Evolutionary conservation across 1,140 invertebrate species (phyloP), one percentile per base, ranked within the genome.

Genomic region (Stenopsyche tienmushanensis): DNA sequence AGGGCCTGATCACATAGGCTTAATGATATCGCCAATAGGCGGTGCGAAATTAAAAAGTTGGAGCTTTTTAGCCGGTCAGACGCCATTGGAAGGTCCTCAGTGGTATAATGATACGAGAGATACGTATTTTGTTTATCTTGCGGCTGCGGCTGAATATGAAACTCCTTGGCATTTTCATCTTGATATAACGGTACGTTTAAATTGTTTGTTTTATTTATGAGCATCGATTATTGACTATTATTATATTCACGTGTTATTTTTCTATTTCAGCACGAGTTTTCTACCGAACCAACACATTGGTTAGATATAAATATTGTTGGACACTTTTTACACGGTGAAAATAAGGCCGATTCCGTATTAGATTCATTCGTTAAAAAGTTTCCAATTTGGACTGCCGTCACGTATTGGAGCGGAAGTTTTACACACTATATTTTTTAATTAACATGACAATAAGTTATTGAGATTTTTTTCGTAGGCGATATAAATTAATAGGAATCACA

Each of bases 121-220:
- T 23, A 44, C 64, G 10, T 71, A 71, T 57, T 71, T 71, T 45
- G 47, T 71, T 10, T 71, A 71, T 62, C 45, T 71, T 23, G 69
- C 69, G 17, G 65, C 69, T 10, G 63, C 44, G 15, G 60, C 65
- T 24, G 45, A 67, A 18, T 58, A 64, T 24, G 58, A 67, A 21
- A 65, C n/a, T 10, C 69, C 69, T 24, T 71, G 69, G 69, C 58
- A 67, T 49, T 67, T 71, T 25, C 69, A 71, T 65, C 52, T 71
- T 9, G 69, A 71, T 54, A 62, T 71, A 47, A 50, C 25, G 26
- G 69, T 71, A 39, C 57, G 25, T 20, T 45, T 45, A 18, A 50
- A 41, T 64, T 13, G 9, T 64, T 44, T 47, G 23, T 13, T 26
- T 3, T 44, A 42, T 5, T 52, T 41, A 57, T 53, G n/a, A n/a